A percentile compares a stretch with the other conserved stretches of the same genome.
These are phyloP conservation scores for Eupristina koningsbergeri DNA, from an alignment of 1,140 invertebrate species.

Conservation along the genomic window DNA sequence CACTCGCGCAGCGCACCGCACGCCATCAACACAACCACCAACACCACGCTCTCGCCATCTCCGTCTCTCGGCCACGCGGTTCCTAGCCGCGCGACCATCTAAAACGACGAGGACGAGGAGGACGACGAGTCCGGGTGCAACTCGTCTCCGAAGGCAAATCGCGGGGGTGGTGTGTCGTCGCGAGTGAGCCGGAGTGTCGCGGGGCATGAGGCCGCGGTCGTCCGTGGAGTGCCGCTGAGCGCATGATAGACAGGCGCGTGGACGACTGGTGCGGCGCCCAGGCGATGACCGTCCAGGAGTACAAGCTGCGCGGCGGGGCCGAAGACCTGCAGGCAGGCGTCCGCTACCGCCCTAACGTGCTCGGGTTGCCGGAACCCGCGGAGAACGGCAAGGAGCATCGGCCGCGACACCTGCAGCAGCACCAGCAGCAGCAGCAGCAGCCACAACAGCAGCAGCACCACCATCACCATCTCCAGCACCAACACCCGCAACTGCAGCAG, in stretches of 20 bases:
- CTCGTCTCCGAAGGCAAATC: not conserved
- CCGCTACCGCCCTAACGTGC: constrained; percentile 63
- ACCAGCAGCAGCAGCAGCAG: not conserved
- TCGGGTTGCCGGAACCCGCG: constrained; percentile 61
- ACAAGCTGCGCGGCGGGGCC: constrained; percentile 65
- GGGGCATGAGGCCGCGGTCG: not conserved
- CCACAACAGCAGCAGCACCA: constrained; percentile 51
- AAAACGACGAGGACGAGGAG: too few relatives aligned
- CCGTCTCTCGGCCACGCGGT: constrained; percentile 49
- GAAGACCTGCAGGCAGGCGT: constrained; percentile 55
- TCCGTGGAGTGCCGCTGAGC: not conserved
- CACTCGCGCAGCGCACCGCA: constrained; percentile 73
- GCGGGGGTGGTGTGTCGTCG: not conserved
- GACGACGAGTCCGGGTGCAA: not conserved
- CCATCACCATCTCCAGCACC: constrained; percentile 40
- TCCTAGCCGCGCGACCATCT: constrained; percentile 3
- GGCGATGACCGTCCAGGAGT: constrained; percentile 71
- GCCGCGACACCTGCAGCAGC: constrained; percentile 32
- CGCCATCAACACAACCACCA: constrained; percentile 69
- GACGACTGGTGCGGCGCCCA: constrained; percentile 58
- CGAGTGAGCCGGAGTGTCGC: not conserved
- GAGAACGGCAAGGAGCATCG: constrained; percentile 65
- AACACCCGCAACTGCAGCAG: constrained; percentile 49
- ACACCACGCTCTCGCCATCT: constrained; percentile 43
- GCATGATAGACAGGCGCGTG: constrained; percentile 59